Conservation (phyloP, 2,797 vertebrate species). For the Synaphobranchus kaupii region DNA sequence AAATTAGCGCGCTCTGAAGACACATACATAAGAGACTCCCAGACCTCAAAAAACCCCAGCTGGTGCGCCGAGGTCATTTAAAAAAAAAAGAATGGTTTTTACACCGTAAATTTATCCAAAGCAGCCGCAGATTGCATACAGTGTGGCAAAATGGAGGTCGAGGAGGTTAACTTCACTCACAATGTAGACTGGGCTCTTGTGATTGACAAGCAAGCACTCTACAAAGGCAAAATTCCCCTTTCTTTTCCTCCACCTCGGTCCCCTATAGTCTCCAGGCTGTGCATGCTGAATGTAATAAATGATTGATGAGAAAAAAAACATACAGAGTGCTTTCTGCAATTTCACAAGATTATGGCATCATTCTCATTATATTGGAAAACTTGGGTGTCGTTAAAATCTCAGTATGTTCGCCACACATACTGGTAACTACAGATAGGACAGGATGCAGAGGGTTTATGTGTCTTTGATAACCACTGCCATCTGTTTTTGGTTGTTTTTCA, state of each 20-base stretch:
- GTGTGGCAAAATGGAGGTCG: slow-evolving; percentile 33
- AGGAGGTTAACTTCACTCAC: slow-evolving; percentile 30
- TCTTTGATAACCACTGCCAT: neutral
- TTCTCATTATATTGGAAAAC: neutral
- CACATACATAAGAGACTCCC: neutral
- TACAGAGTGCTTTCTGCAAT: neutral
- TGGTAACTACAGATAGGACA: neutral
- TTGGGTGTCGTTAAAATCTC: neutral
- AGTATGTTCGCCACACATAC: neutral
- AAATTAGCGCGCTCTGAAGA: neutral
- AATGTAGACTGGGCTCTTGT: slow-evolving; percentile 27
- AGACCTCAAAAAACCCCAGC: neutral
- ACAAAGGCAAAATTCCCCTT: slow-evolving; percentile 23
- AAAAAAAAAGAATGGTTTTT: neutral
- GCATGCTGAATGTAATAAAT: slow-evolving; percentile 16
- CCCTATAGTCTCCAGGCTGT: neutral
- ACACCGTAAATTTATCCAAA: slow-evolving; percentile 14
- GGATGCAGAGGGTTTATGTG: neutral
- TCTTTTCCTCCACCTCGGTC: neutral
- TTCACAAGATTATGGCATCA: slow-evolving; percentile 1
- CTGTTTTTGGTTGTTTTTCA: neutral
- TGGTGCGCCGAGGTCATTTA: neutral
- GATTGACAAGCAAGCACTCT: slow-evolving; percentile 34
- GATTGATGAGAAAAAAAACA: slow-evolving; percentile 24
- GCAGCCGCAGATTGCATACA: neutral